A percentile compares a stretch with the other conserved stretches of the same genome.
Evolutionary conservation across 2,797 vertebrate species (phyloP).

Genomic region (Aplochiton taeniatus): DNA sequence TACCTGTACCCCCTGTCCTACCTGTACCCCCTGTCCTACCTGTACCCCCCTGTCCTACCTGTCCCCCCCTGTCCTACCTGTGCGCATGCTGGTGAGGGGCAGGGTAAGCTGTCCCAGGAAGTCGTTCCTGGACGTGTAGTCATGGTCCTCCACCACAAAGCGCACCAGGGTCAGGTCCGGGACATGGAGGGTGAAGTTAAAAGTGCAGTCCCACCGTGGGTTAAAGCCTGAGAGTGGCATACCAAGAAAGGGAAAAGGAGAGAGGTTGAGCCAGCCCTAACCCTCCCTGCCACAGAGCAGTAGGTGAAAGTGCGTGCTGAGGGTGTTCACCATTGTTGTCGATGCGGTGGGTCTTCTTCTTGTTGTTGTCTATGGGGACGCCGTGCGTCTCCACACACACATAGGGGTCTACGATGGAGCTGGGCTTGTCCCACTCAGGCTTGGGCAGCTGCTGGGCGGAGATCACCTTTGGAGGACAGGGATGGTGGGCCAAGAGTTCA

Average conservation of each 20-base stretch:
- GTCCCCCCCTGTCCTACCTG: no score
- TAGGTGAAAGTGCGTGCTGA: background rate
- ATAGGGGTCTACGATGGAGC: conserved; percentile 91
- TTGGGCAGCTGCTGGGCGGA: conserved; percentile 96
- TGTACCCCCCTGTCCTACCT: no score
- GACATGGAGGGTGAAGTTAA: conserved; percentile 76
- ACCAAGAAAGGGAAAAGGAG: no score
- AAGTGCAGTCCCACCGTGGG: conserved; percentile 76
- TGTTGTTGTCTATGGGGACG: conserved; percentile 79
- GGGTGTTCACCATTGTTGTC: conserved; percentile 86
- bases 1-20: no score
- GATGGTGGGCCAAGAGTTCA: no score
- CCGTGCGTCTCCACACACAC: conserved; percentile 91
- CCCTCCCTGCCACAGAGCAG: no score
- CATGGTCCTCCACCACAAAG: conserved; percentile 91
- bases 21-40: no score
- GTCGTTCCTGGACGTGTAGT: conserved; percentile 86
- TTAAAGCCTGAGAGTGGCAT: conserved; percentile 71
- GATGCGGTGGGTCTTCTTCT: conserved; percentile 82
- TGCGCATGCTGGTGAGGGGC: conserved; percentile 83
- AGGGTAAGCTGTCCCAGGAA: conserved; percentile 90
- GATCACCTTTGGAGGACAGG: conserved; percentile 79
- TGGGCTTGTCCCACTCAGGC: conserved; percentile 85
- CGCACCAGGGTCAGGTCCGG: conserved; percentile 79
- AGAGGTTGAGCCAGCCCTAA: no score